Conservation (phyloP, 1,140 invertebrate genomes). For the Hylaeus volcanicus region DNA sequence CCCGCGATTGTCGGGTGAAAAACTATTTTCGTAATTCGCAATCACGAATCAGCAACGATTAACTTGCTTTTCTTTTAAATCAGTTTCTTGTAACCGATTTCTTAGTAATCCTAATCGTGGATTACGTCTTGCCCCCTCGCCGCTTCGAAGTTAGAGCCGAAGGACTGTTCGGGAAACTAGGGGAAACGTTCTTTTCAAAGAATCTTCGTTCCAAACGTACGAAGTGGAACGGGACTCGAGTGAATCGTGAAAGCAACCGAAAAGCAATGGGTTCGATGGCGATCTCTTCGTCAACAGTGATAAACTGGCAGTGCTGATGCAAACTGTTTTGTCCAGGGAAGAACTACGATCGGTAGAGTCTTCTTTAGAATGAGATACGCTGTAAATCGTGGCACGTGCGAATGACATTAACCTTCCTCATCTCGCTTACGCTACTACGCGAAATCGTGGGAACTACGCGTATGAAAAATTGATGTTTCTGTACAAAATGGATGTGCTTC, state of each 20-base stretch:
- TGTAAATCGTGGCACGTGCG: constrained; percentile 40
- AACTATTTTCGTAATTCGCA: no score
- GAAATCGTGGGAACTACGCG: background rate
- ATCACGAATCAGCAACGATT: no score
- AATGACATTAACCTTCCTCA: constrained; percentile 13
- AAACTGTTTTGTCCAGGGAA: constrained; percentile 40
- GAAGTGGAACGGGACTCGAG: background rate
- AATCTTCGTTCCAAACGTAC: background rate
- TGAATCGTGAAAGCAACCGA: background rate
- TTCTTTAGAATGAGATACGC: constrained; percentile 44
- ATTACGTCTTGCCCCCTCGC: no score
- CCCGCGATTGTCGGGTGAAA: no score
- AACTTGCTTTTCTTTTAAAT: no score
- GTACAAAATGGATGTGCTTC: background rate
- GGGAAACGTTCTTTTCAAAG: background rate
- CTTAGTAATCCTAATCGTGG: no score
- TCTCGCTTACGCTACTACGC: background rate
- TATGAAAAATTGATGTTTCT: constrained; percentile 2
- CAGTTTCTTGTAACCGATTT: no score
- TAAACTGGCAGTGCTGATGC: constrained; percentile 53
- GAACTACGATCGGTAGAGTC: constrained; percentile 43
- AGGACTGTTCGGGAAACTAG: no score
- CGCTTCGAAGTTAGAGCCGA: no score
- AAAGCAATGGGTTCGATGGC: constrained; percentile 7
- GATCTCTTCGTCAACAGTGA: constrained; percentile 19